Evolutionary conservation across 2,113 vertebrate species (phyloP).

Genomic region (Dermatemys mawii): DNA sequence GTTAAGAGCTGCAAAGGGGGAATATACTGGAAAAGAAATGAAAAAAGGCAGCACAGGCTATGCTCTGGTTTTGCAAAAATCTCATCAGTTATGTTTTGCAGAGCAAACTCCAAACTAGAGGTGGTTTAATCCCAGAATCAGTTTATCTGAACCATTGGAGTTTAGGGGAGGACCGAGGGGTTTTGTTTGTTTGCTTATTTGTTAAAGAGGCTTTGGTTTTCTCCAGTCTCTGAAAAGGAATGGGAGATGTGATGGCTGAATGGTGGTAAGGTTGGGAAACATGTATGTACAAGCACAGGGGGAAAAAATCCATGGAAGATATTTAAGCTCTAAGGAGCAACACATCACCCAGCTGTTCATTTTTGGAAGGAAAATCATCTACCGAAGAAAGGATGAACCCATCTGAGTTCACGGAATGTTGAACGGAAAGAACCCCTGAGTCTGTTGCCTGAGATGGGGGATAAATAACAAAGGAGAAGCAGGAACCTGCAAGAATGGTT

Average conservation of each 20-base stretch:
- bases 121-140: neutral
- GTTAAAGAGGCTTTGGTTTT: neutral
- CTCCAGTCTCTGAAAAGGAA: neutral
- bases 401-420: neutral
- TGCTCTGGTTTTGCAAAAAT: neutral
- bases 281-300: rapidly evolving
- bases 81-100: neutral
- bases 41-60: neutral
- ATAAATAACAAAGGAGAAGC: neutral
- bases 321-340: neutral
- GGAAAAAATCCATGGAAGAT: neutral
- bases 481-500: neutral
- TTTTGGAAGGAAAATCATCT: neutral
- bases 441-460: neutral
- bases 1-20: rapidly evolving
- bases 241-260: neutral
- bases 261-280: neutral
- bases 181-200: neutral
- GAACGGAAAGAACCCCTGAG: neutral
- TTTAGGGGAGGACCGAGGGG: neutral
- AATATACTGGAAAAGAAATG: neutral
- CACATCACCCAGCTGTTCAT: rapidly evolving
- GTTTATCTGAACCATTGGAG: neutral
- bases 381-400: neutral
- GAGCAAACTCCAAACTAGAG: neutral